Evolutionary conservation across 2,888 invertebrate genomes (phyloP).

Genomic region (Pteria penguin): DNA sequence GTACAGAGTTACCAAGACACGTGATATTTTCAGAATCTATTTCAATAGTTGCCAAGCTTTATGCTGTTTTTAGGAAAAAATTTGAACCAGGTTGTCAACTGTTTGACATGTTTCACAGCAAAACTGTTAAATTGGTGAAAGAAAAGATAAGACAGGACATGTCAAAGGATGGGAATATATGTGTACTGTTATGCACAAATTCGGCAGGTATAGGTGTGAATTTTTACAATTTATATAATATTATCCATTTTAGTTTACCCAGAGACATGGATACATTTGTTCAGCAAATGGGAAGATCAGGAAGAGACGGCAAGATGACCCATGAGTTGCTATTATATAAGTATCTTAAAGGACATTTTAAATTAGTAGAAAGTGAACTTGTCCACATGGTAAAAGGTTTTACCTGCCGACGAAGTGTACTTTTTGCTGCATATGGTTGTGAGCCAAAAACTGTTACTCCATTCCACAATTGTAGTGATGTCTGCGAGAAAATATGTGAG

Average conservation of each 20-base stretch:
- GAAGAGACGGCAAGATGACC: slow-evolving; percentile 39
- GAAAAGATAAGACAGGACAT: slow-evolving; percentile 41
- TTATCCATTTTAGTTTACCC: slow-evolving; percentile 46
- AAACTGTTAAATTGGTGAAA: slow-evolving; percentile 40
- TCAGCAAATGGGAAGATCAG: slow-evolving; percentile 51
- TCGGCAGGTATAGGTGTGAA: slow-evolving; percentile 51
- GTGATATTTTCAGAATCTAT: slow-evolving; percentile 31
- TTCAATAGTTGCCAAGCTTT: slow-evolving; percentile 10
- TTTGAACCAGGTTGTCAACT: slow-evolving; percentile 8
- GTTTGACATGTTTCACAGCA: slow-evolving; percentile 48
- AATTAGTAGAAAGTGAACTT: slow-evolving; percentile 29
- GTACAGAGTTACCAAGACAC: slow-evolving; percentile 13
- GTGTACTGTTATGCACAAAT: slow-evolving; percentile 46
- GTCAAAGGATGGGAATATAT: slow-evolving; percentile 34
- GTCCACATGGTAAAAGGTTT: slow-evolving; percentile 28
- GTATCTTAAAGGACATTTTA: slow-evolving; percentile 38
- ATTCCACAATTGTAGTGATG: slow-evolving; percentile 46
- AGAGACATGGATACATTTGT: slow-evolving; percentile 48
- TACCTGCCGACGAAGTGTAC: slow-evolving; percentile 27
- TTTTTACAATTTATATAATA: slow-evolving; percentile 32
- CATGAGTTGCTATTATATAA: slow-evolving; percentile 43
- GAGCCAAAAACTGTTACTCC: neutral
- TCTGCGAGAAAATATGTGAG: slow-evolving; percentile 39
- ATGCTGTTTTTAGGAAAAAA: slow-evolving; percentile 21
- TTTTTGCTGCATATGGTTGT: slow-evolving; percentile 19